A percentile compares a stretch with the other conserved stretches of the same genome.
phyloP scores from a whole-genome alignment of 1,140 invertebrate species.

The Penaeus indicus region DNA sequence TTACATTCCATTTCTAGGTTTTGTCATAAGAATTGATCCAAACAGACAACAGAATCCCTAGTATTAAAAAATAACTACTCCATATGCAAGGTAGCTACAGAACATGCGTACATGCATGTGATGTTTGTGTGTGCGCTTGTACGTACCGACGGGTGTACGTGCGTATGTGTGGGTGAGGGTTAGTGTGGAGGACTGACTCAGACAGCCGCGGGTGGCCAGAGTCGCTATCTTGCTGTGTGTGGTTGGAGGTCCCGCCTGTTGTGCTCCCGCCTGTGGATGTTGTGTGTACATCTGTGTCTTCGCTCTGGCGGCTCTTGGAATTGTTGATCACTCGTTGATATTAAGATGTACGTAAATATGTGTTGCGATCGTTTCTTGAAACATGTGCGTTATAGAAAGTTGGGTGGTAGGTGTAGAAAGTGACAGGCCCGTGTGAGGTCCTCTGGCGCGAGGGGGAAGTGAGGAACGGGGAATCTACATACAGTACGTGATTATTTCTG shows the following conservation, averaged over 20 bases:
- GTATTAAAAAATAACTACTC: too few species aligned
- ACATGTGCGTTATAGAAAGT: conserved; percentile 31
- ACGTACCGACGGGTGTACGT: background rate
- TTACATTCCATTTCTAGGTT: too few species aligned
- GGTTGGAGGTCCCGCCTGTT: background rate
- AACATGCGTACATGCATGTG: conserved; percentile 18
- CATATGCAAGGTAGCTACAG: too few species aligned
- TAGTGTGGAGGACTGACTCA: conserved; percentile 1
- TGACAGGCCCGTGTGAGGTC: conserved; percentile 24
- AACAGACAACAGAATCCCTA: too few species aligned
- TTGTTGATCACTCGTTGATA: background rate
- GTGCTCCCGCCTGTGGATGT: conserved; percentile 3
- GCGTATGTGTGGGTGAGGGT: conserved; percentile 16
- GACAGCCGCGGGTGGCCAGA: conserved; percentile 26
- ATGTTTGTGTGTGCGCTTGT: conserved; percentile 12
- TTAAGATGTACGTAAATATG: conserved; percentile 32
- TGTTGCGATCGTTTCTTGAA: background rate
- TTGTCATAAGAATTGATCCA: too few species aligned
- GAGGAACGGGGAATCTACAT: background rate
- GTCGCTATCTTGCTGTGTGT: conserved; percentile 6
- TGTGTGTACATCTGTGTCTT: background rate
- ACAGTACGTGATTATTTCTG: too few species aligned
- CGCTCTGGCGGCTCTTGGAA: background rate
- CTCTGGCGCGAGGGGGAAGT: background rate
- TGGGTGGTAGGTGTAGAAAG: conserved; percentile 36